phyloP scores from a whole-genome alignment of 2,888 invertebrate genomes.

The Loripinus fragilis region DNA sequence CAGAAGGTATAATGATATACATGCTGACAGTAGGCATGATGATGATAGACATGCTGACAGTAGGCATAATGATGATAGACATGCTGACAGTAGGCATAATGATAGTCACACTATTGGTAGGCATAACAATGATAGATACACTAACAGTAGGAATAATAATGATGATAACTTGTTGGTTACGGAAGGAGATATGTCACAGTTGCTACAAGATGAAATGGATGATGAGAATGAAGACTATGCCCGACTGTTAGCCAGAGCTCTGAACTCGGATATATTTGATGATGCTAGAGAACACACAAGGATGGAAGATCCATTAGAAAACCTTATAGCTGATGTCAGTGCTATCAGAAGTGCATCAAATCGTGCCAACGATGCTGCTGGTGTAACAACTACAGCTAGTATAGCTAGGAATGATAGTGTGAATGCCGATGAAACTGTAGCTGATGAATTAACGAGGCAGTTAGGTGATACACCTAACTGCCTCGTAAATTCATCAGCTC shows the following conservation, averaged over 20 bases:
- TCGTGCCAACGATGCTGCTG: not conserved
- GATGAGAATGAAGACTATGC: conserved; percentile 38
- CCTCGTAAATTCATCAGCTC: not conserved
- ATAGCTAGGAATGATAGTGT: not conserved
- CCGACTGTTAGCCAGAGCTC: conserved; percentile 27
- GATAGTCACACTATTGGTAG: too few relatives aligned
- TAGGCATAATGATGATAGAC: not conserved
- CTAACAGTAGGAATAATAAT: not conserved
- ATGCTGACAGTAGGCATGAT: not conserved
- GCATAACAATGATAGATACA: not conserved
- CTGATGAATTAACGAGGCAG: not conserved
- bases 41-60: too few relatives aligned
- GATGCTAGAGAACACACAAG: conserved; percentile 10
- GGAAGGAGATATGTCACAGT: conserved; percentile 8
- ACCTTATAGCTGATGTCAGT: conserved; percentile 12
- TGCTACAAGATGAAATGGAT: conserved; percentile 3
- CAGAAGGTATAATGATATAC: too few relatives aligned
- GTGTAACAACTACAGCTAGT: not conserved
- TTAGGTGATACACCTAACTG: not conserved
- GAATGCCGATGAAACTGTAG: not conserved
- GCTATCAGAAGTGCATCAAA: conserved; percentile 6
- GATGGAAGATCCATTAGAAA: conserved; percentile 13
- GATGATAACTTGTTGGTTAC: conserved; percentile 3
- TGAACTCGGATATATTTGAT: conserved; percentile 10
- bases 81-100: too few relatives aligned